Base-by-base conservation (phyloP, 1,140 invertebrate species). In the Hypothenemus hampei region DNA sequence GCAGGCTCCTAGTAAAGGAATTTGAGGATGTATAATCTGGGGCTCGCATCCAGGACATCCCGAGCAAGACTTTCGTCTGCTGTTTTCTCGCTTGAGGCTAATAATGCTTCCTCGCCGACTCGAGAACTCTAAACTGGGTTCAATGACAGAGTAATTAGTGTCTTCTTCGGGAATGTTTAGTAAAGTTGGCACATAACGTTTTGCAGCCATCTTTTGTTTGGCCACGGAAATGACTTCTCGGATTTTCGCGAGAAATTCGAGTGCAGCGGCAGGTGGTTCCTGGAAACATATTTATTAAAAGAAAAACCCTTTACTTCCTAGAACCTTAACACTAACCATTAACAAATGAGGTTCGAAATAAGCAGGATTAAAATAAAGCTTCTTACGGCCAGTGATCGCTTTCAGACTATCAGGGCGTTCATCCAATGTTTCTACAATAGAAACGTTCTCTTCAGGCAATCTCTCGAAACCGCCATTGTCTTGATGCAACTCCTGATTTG, bases 151-250 rank as follows among this genome's bases (percentile, higher is more conserved):
- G 13, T 72, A 70, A 54, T 70, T 71, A 7, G 67, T 74, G 59
- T 82, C 82, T 74, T 93, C 89, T 74, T 93, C 90, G 2, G 86
- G 86, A 64, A 93, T 93, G 49, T 83, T 80, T 47, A 82, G 77
- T 1, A 93, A 72, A 45, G 82, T 84, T 10, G 90, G 90, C 45
- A 84, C 77, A 66, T 89, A 93, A 36, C 82, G 78, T 73, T 91
- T 91, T 0, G 81, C 75, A 23, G 79, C 78, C 82, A 93, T 90
- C 72, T 91, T 91, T 59, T 87, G 84, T 67, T 91, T 91, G 2
- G 89, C 89, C 29, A 91, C 85, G 13, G 86, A 76, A 57, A 93
- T 92, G 5, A 92, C 89, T 77, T 92, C 89, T 50, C 89, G 79
- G 47, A 93, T 91, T 75, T 91, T 90, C 0, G 82, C 76, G 13